Evolutionary conservation across 2,797 vertebrate genomes (phyloP).

Genomic region (Simalia tracyae): DNA sequence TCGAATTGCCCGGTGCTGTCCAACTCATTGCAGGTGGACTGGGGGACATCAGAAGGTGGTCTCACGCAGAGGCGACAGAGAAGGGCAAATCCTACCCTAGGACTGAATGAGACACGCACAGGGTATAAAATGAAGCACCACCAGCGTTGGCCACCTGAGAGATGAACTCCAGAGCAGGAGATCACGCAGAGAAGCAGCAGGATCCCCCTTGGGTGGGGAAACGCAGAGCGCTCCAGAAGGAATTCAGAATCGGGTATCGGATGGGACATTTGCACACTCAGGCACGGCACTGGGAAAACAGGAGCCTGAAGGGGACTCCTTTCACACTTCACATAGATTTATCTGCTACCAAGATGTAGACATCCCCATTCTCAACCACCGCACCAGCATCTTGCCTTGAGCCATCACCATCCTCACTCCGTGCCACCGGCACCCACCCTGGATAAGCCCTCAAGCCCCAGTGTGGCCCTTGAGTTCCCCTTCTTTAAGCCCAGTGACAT

Average conservation of each 20-base stretch:
- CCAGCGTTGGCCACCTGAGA: too few species aligned
- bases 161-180: not conserved
- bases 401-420: too few species aligned
- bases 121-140: not conserved
- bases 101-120: accelerated
- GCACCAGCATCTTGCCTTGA: not conserved
- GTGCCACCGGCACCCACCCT: not conserved
- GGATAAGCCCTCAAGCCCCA: too few species aligned
- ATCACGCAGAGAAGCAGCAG: not conserved
- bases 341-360: not conserved
- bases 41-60: not conserved
- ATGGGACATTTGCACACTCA: not conserved
- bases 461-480: not conserved
- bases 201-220: not conserved
- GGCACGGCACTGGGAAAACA: not conserved
- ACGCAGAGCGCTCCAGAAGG: not conserved
- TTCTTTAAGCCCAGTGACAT: not conserved
- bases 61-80: too few species aligned
- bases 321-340: not conserved
- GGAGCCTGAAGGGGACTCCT: not conserved
- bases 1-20: too few species aligned
- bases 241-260: not conserved
- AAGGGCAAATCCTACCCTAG: too few species aligned
- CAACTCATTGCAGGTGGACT: not conserved
- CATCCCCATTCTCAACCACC: not conserved